Evolutionary conservation across 2,888 invertebrate species (phyloP).

Genomic region (Apodemia zela): DNA sequence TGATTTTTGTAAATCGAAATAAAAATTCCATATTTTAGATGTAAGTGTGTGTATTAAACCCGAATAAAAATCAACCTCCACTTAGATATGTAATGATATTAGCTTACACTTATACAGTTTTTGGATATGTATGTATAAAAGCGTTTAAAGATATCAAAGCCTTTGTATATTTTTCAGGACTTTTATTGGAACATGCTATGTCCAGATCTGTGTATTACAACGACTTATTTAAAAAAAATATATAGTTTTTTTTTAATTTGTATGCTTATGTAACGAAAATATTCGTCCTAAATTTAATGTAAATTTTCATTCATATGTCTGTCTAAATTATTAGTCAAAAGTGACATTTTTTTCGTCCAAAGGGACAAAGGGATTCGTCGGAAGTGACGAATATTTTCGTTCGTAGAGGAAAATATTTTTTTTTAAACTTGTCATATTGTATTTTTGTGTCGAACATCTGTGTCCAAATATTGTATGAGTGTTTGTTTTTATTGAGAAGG

Average conservation of each 20-base stretch:
- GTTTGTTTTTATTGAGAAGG: conserved; percentile 6
- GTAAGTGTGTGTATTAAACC: conserved; percentile 27
- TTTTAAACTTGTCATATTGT: background rate
- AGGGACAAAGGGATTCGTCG: background rate
- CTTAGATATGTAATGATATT: background rate
- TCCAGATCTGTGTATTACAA: no score
- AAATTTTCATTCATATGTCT: background rate
- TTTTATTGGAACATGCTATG: background rate
- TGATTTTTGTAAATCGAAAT: conserved; percentile 43
- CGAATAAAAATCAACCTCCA: conserved; percentile 9
- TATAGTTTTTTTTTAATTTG: no score
- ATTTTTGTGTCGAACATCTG: background rate
- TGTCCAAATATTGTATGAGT: conserved; percentile 17
- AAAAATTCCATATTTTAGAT: conserved; percentile 43
- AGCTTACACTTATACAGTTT: background rate
- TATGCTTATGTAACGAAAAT: background rate
- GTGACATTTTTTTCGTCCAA: no score
- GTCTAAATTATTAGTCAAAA: background rate
- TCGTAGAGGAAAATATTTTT: background rate
- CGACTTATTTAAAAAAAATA: no score
- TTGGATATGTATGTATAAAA: background rate
- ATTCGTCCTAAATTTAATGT: background rate
- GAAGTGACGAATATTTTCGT: background rate
- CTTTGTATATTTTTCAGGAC: background rate
- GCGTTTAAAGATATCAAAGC: background rate